Conservation (phyloP, 2,113 vertebrate species). For the Xenus cinereus region DNA sequence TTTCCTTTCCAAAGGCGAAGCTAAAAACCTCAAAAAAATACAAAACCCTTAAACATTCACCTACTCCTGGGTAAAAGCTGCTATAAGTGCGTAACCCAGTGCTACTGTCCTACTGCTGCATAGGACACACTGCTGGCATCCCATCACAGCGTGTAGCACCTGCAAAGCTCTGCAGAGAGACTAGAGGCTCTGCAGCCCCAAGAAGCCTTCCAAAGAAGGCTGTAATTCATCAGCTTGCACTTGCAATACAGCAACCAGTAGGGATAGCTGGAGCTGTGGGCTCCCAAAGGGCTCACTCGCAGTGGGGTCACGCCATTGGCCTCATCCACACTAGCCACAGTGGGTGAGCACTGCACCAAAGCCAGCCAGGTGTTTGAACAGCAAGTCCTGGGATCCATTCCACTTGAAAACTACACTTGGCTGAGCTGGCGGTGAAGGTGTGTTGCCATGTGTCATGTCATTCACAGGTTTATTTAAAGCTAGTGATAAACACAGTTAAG, state of each 20-base stretch:
- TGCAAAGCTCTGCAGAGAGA: neutral
- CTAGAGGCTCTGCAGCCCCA: neutral
- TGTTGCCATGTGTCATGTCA: neutral
- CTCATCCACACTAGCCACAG: rapidly evolving
- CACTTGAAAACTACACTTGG: neutral
- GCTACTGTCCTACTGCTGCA: no score
- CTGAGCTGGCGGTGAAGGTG: neutral
- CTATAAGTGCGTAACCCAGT: neutral
- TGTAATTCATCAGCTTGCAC: neutral
- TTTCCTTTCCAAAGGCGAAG: neutral
- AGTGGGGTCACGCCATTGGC: rapidly evolving
- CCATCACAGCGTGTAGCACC: neutral
- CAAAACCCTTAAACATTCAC: neutral
- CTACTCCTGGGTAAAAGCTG: rapidly evolving
- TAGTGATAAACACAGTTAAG: neutral
- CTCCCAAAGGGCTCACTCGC: rapidly evolving
- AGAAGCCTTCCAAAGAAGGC: neutral
- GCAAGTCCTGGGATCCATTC: neutral
- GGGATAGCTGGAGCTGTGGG: neutral
- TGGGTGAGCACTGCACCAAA: rapidly evolving
- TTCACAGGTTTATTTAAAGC: neutral
- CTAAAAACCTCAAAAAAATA: neutral
- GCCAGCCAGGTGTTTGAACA: neutral
- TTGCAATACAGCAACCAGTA: rapidly evolving
- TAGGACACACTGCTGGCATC: neutral